Base-by-base conservation (phyloP, 1,140 invertebrate species). In the Araneus ventricosus region DNA sequence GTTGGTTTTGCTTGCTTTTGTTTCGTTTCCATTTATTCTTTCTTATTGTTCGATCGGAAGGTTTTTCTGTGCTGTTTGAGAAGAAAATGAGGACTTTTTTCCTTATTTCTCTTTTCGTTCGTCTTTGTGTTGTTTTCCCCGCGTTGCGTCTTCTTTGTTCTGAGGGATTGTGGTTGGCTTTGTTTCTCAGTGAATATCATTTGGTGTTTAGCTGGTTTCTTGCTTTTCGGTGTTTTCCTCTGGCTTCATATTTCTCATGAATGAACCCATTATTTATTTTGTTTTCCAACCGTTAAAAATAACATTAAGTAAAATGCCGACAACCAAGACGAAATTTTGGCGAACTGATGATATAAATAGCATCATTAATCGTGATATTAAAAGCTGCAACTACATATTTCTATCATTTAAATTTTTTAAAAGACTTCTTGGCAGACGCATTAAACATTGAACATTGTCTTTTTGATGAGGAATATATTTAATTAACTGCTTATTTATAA, bases 31-130 rank as follows among this genome's bases (percentile, higher is more conserved):
- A 61, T 45, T 27, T 80, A 52, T 67, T 63, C 61, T 63, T 67
- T 84, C 39, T 84, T n/a, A 84, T 84, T 84, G 82, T 84, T 84
- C 82, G 82, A 84, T 84, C 70, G 30, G 70, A 34, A 34, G 70
- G 34, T 34, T 75, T 75, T 84, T 80, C 30, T 88, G 59, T 75
- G 87, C 70, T 39, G 37, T 59, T 22, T 67, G 39, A 52, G 61
- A 70, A 63, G 41, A 27, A 41, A 88, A 88, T 39, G 61, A 70
- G 39, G 61, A 45, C 7, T 67, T 88, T 39, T 67, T 67, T 67
- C 17, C 41, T 24, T 6, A 24, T 52, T 52, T 7, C 41, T 7
- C 10, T 52, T 4, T 52, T 84, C 34, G 80, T 67, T 67, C 14
- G 45, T 84, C 41, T 84, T 84, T 84, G 39, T 84, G 45, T 52